A percentile compares a stretch with the other conserved stretches of the same genome.
Evolutionary conservation across 2,888 invertebrate species (phyloP).

Genomic region (Buathra laborator): DNA sequence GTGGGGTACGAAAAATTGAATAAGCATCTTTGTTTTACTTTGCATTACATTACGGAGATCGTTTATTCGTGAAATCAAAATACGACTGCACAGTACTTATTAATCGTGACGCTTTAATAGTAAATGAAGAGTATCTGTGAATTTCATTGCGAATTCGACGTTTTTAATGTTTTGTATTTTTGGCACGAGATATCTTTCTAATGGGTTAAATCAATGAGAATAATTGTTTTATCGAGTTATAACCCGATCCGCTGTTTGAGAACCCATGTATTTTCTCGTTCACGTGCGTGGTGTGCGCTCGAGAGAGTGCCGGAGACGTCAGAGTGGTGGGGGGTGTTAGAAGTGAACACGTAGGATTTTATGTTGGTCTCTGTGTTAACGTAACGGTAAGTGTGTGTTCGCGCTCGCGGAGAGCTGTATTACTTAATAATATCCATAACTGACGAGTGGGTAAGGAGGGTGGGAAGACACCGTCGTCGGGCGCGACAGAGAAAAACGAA

Average conservation of each 20-base stretch:
- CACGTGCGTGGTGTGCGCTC: conserved; percentile 63
- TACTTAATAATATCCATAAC: conserved; percentile 84
- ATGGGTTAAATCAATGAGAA: background rate
- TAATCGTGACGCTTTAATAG: no score
- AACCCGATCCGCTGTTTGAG: conserved; percentile 70
- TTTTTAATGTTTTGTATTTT: no score
- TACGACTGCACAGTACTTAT: no score
- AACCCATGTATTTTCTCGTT: conserved; percentile 78
- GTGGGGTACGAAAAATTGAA: no score
- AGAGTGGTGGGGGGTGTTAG: conserved; percentile 12
- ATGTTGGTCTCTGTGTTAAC: conserved; percentile 27
- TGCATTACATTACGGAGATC: no score
- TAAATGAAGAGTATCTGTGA: no score
- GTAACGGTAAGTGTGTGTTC: conserved; percentile 51
- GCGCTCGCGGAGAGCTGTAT: conserved; percentile 71
- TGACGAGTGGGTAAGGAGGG: conserved; percentile 71
- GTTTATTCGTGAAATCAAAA: no score
- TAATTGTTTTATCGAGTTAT: background rate
- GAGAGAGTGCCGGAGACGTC: conserved; percentile 30
- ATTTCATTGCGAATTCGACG: no score
- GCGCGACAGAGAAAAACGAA: conserved; percentile 56
- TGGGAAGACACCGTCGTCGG: conserved; percentile 63
- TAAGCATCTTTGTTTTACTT: no score
- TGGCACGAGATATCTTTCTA: no score
- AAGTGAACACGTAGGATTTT: conserved; percentile 53